Percentiles rank a stretch among this genome's conserved stretches.
Evolutionary conservation across 2,797 vertebrate species (phyloP).

Genomic region (Antrozous pallidus): DNA sequence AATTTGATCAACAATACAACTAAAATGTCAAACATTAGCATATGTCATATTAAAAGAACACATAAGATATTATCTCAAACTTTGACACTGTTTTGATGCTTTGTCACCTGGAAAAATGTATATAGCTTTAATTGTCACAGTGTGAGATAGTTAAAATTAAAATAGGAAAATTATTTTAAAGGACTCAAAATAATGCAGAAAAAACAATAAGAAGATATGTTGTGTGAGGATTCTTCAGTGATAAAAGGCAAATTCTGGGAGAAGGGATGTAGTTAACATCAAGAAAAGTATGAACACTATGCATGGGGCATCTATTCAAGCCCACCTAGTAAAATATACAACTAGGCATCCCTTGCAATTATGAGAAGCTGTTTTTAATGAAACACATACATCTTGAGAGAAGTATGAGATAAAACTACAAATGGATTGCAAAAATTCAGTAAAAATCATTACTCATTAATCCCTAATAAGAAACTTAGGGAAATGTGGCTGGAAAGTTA

Average conservation of each 20-base stretch:
- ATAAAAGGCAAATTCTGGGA: not conserved
- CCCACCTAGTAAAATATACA: fast-evolving
- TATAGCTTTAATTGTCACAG: slow-evolving; percentile 45
- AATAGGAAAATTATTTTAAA: not conserved
- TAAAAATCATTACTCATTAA: not conserved
- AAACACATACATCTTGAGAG: not conserved
- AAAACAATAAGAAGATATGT: not conserved
- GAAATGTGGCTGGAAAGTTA: not conserved
- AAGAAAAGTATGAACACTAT: not conserved
- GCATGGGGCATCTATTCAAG: not conserved
- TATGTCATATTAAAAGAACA: slow-evolving; percentile 38
- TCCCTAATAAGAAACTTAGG: not conserved
- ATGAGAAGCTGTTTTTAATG: not conserved
- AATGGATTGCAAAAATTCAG: not conserved
- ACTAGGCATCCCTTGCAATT: not conserved
- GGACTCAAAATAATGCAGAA: not conserved
- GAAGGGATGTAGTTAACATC: not conserved
- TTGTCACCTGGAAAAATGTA: slow-evolving; percentile 45
- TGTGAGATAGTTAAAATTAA: slow-evolving; percentile 36
- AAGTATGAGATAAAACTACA: not conserved
- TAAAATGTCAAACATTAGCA: slow-evolving; percentile 45
- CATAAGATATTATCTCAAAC: slow-evolving; percentile 16
- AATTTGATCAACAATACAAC: slow-evolving; percentile 36
- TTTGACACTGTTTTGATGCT: slow-evolving; percentile 50
- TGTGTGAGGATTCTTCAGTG: not conserved